Evolutionary conservation across 1,140 invertebrate species (phyloP).

Genomic region (Drosophila elegans): DNA sequence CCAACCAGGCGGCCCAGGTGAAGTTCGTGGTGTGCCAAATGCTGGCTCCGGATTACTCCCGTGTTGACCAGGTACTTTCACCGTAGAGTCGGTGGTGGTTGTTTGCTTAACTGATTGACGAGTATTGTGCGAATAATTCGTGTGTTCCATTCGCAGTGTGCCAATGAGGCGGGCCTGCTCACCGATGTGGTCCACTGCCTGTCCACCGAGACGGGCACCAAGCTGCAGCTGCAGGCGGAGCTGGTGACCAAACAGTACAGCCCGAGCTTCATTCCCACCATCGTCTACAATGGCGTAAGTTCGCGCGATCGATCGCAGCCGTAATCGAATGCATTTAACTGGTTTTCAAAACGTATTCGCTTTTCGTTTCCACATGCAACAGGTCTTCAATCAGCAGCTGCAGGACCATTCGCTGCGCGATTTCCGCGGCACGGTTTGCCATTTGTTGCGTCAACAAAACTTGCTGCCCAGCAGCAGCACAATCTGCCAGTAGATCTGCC

Average conservation of each 20-base stretch:
- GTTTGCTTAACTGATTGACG: slow-evolving; percentile 46
- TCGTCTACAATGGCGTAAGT: slow-evolving; percentile 86
- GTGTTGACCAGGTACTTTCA: slow-evolving; percentile 50
- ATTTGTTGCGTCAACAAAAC: slow-evolving; percentile 62
- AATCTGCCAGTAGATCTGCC: slow-evolving; percentile 57
- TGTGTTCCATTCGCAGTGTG: slow-evolving; percentile 85
- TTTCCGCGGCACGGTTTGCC: slow-evolving; percentile 75
- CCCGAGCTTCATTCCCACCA: slow-evolving; percentile 87
- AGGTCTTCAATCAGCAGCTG: slow-evolving; percentile 80
- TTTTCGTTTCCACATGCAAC: slow-evolving; percentile 50
- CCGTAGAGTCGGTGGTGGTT: slow-evolving; percentile 9
- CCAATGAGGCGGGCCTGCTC: slow-evolving; percentile 75
- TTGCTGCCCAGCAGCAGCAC: slow-evolving; percentile 33
- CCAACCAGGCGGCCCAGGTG: slow-evolving; percentile 83
- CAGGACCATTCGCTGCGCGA: slow-evolving; percentile 76
- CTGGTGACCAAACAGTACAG: slow-evolving; percentile 85
- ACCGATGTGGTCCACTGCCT: slow-evolving; percentile 84
- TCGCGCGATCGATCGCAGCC: slow-evolving; percentile 13
- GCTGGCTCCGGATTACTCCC: slow-evolving; percentile 69
- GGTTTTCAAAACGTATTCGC: slow-evolving; percentile 38
- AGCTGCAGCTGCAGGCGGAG: slow-evolving; percentile 86
- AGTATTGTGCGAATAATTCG: slow-evolving; percentile 3
- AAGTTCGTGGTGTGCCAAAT: slow-evolving; percentile 87
- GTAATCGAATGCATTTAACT: slow-evolving; percentile 50
- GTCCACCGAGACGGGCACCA: slow-evolving; percentile 81